phyloP scores from a whole-genome alignment of 2,888 invertebrate species.

The Apocheima hispidaria region DNA sequence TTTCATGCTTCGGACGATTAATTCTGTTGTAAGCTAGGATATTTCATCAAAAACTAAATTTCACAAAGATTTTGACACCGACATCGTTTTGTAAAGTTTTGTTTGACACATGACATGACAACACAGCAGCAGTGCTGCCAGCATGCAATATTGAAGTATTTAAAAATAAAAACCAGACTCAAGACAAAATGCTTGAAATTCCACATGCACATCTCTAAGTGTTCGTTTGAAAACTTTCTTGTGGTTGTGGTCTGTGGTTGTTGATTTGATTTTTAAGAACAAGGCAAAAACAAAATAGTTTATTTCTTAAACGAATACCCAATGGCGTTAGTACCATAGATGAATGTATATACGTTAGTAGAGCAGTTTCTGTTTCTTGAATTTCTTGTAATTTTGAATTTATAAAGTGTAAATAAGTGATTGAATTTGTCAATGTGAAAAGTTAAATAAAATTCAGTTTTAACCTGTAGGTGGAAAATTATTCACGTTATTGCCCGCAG shows the following conservation, averaged over 20 bases:
- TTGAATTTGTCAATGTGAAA: too few relatives aligned
- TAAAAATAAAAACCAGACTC: not conserved
- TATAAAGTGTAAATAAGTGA: too few relatives aligned
- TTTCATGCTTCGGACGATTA: slow-evolving; percentile 54
- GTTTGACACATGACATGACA: not conserved
- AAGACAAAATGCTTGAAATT: not conserved
- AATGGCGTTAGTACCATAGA: too few relatives aligned
- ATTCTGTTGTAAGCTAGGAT: slow-evolving; percentile 47
- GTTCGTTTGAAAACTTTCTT: not conserved
- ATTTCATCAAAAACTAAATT: slow-evolving; percentile 42
- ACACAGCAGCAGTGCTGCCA: slow-evolving; percentile 12
- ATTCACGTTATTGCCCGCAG: not conserved
- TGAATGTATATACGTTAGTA: too few relatives aligned
- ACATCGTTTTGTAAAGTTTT: not conserved
- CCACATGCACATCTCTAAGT: not conserved
- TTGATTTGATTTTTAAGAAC: too few relatives aligned
- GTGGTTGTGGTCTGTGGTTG: too few relatives aligned
- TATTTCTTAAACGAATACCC: too few relatives aligned
- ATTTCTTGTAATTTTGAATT: too few relatives aligned
- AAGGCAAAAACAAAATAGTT: too few relatives aligned
- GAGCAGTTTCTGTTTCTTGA: too few relatives aligned
- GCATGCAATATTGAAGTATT: not conserved
- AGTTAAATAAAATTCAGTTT: not conserved
- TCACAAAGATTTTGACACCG: slow-evolving; percentile 12
- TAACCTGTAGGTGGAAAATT: too few relatives aligned